Conservation (phyloP, 2,797 vertebrate genomes). For the Rhabdophis nuchalis region DNA sequence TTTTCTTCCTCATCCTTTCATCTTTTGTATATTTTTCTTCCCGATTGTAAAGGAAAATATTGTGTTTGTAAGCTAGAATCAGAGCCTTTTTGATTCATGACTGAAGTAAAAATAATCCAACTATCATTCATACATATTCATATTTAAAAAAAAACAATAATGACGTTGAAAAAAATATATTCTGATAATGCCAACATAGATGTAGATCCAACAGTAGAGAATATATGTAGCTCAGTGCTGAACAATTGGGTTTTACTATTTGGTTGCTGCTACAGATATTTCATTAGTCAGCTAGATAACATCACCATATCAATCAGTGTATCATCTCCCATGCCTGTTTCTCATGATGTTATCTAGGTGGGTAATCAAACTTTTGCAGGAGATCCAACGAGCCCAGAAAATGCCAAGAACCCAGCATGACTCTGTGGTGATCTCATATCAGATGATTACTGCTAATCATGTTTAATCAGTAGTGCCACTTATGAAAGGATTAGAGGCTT, state of each 20-base stretch:
- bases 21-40: background rate
- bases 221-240: background rate
- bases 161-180: background rate
- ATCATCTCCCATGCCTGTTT: background rate
- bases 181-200: background rate
- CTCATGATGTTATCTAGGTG: background rate
- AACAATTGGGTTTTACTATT: background rate
- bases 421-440: background rate
- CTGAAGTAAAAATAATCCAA: background rate
- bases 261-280: background rate
- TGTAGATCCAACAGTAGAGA: background rate
- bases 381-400: background rate
- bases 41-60: background rate
- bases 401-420: background rate
- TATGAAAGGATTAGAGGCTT: background rate
- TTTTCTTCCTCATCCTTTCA: background rate
- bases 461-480: background rate
- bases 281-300: background rate
- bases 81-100: background rate
- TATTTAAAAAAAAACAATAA: background rate
- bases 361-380: background rate
- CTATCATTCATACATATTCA: background rate
- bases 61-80: background rate
- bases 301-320: background rate
- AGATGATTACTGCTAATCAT: background rate